These are phyloP conservation scores for Cinclus mexicanus DNA, from an alignment of 2,113 vertebrate species.

Conservation along the genomic window DNA sequence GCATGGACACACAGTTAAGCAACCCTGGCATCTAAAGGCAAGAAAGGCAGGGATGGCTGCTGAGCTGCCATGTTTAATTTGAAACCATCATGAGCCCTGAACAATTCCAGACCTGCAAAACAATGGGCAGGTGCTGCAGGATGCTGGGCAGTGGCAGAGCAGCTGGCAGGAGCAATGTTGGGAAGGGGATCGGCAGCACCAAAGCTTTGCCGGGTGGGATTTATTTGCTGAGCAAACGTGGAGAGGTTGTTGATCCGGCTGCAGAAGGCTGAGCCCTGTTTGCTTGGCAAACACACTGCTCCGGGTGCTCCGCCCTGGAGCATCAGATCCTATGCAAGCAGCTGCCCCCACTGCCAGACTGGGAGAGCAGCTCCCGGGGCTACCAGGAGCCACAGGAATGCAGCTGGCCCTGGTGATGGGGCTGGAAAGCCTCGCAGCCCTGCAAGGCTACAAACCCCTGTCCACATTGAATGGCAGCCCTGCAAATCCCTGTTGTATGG, in stretches of 20 bases:
- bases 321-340: not conserved
- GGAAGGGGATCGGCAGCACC: not conserved
- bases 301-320: not conserved
- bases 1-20: not conserved
- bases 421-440: not conserved
- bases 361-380: not conserved
- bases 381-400: not conserved
- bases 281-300: not conserved
- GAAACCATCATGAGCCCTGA: not conserved
- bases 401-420: not conserved
- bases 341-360: not conserved
- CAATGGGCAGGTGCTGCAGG: not conserved
- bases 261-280: not conserved
- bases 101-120: not conserved
- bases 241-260: not conserved
- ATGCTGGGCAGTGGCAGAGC: not conserved
- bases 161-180: not conserved
- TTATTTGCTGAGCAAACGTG: slow-evolving; percentile 10
- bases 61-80: not conserved
- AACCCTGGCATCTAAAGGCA: not conserved
- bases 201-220: not conserved
- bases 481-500: not conserved
- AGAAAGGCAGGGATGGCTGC: not conserved
- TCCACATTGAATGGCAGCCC: not conserved
- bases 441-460: not conserved